Conservation (phyloP, 1,140 invertebrate genomes). For the Vanessa tameamea region DNA sequence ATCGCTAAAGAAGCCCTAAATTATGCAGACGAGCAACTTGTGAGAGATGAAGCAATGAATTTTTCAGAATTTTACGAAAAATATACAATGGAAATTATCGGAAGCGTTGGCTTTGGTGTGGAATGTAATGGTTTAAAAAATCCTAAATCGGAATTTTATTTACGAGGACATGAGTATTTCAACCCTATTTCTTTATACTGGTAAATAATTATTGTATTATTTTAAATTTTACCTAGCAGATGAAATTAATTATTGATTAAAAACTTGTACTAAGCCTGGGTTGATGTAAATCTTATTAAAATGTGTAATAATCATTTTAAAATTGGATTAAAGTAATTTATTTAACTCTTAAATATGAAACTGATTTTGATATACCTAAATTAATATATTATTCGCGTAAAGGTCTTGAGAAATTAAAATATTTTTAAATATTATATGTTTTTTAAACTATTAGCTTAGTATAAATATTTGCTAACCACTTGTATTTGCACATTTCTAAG, state of each 20-base stretch:
- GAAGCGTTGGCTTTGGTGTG: conserved; percentile 83
- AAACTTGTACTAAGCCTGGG: not conserved
- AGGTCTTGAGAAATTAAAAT: too few relatives aligned
- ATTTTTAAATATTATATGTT: too few relatives aligned
- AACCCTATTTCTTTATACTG: conserved; percentile 58
- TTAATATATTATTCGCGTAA: too few relatives aligned
- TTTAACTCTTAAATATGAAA: too few relatives aligned
- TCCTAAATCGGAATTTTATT: conserved; percentile 79
- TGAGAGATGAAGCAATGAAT: conserved; percentile 60
- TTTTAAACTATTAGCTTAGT: too few relatives aligned
- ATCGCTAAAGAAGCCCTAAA: conserved; percentile 64
- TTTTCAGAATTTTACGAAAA: conserved; percentile 82
- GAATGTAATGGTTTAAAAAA: conserved; percentile 82
- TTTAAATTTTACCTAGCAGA: not conserved
- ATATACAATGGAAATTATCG: conserved; percentile 85
- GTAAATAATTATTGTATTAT: conserved; percentile 48
- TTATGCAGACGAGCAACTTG: conserved; percentile 48
- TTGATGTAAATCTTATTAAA: too few relatives aligned
- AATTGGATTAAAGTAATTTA: too few relatives aligned
- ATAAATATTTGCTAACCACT: too few relatives aligned
- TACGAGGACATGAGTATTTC: conserved; percentile 66
- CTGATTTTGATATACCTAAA: too few relatives aligned
- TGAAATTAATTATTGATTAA: not conserved
- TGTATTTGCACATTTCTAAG: too few relatives aligned
- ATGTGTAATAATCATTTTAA: too few relatives aligned